Percentiles rank a stretch among this genome's conserved stretches.
phyloP scores from a whole-genome alignment of 2,113 vertebrate genomes.

The Tachysurus vachellii region DNA sequence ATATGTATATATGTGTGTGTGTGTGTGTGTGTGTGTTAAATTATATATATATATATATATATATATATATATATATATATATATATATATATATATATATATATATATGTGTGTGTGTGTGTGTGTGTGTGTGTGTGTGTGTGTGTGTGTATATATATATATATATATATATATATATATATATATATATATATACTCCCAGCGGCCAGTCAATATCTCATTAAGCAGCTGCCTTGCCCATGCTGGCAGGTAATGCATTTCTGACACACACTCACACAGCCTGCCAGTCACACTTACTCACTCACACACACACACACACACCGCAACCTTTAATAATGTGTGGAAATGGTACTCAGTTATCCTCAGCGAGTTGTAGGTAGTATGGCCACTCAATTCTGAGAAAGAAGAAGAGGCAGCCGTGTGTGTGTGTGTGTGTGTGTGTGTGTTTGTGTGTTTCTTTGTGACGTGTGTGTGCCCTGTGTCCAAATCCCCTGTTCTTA shows the following conservation, averaged over 20 bases:
- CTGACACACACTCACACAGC: conserved; percentile 58
- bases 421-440: not conserved
- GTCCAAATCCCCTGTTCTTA: conserved; percentile 17
- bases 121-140: no score
- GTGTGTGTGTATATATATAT: no score
- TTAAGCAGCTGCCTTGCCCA: conserved; percentile 68
- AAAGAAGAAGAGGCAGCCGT: not conserved
- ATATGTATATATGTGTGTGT: no score
- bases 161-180: not conserved
- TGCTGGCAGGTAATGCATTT: conserved; percentile 56
- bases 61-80: no score
- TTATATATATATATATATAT: conserved; percentile 36
- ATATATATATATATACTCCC: conserved; percentile 72
- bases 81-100: no score
- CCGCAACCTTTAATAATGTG: not conserved
- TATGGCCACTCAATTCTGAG: conserved; percentile 20
- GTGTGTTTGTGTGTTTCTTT: not conserved
- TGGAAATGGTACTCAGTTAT: conserved; percentile 64
- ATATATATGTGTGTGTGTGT: no score
- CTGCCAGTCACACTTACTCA: not conserved
- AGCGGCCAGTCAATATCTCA: conserved; percentile 80
- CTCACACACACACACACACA: conserved; percentile 29
- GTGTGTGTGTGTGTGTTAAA: no score
- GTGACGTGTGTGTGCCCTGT: not conserved
- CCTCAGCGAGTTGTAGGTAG: conserved; percentile 50